These are phyloP conservation scores for Torymus auratus DNA, from an alignment of 2,888 invertebrate species.

Conservation along the genomic window DNA sequence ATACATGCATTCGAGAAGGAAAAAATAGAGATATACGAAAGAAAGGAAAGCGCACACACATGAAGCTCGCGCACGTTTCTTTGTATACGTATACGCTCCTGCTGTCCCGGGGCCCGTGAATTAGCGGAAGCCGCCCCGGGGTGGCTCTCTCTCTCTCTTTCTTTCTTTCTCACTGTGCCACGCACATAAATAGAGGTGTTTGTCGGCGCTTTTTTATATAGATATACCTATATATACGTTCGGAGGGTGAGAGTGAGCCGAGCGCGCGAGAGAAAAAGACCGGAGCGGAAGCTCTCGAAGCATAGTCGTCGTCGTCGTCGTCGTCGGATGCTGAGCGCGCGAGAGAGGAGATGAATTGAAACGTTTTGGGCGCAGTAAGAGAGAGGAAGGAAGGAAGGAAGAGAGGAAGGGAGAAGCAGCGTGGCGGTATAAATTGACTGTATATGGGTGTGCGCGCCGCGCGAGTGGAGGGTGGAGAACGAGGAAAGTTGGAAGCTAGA, in stretches of 20 bases:
- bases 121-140: constrained; percentile 49
- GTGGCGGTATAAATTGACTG: no score
- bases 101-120: constrained; percentile 5
- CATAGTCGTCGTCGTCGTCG: constrained; percentile 25
- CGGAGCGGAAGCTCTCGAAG: constrained; percentile 39
- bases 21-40: not conserved
- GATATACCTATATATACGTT: no score
- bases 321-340: not conserved
- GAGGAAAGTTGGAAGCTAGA: not conserved
- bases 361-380: not conserved
- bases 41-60: not conserved
- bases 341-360: constrained; percentile 25
- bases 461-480: not conserved
- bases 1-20: not conserved
- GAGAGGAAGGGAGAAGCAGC: not conserved
- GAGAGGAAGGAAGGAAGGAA: no score
- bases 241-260: not conserved
- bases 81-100: not conserved
- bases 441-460: no score
- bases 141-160: constrained; percentile 1
- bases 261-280: not conserved
- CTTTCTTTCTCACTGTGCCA: not conserved
- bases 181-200: no score
- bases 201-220: not conserved
- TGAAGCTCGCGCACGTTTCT: not conserved